Evolutionary conservation across 2,113 vertebrate genomes (phyloP).

Genomic region (Oceanodroma tethys): DNA sequence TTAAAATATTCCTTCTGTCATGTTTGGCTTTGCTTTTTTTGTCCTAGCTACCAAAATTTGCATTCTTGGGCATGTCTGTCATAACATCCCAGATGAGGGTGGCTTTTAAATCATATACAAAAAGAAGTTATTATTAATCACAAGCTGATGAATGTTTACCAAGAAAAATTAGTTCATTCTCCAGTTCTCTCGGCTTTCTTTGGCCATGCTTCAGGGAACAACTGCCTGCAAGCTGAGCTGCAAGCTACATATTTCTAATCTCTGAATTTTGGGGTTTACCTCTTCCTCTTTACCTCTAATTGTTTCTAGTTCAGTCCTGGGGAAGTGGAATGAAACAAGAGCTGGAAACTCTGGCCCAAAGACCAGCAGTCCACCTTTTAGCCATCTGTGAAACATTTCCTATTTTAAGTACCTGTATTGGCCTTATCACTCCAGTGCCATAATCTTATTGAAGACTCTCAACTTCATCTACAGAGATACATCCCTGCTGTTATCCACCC

Average conservation of each 20-base stretch:
- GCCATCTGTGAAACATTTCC: not conserved
- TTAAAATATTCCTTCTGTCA: not conserved
- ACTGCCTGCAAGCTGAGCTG: not conserved
- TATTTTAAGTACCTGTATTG: not conserved
- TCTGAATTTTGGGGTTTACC: not conserved
- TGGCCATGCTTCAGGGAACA: not conserved
- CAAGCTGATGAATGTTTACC: not conserved
- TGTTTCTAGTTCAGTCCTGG: not conserved
- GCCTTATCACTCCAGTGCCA: not conserved
- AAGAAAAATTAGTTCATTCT: not conserved
- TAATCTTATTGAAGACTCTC: not conserved
- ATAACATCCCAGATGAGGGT: not conserved
- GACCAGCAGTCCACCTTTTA: not conserved
- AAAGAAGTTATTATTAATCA: not conserved
- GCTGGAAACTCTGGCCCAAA: not conserved
- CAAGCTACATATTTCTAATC: not conserved
- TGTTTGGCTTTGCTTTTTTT: not conserved
- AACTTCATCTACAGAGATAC: not conserved
- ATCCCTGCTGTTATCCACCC: not conserved
- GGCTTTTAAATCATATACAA: not conserved
- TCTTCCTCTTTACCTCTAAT: not conserved
- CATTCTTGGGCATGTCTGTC: not conserved
- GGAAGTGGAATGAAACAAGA: not conserved
- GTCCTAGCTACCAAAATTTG: not conserved
- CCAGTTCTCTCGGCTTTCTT: not conserved